Evolutionary conservation across 2,797 vertebrate genomes (phyloP), one percentile per base, ranked within the genome.

Genomic region (Mastacembelus armatus): DNA sequence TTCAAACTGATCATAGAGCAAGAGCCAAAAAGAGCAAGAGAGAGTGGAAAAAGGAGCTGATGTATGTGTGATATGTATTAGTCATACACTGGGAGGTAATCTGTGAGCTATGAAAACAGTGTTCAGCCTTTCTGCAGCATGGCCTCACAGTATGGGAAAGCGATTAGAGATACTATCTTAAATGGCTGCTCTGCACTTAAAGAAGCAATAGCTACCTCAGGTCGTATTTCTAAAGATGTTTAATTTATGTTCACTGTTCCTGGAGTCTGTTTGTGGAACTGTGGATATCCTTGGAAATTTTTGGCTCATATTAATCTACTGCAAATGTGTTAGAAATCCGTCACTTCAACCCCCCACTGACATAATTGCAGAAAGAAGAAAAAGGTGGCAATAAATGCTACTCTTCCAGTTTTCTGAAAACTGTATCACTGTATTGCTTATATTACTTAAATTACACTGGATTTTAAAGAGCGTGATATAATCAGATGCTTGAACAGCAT

Each of bases 101-200:
- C 74, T 77, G 51, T 42, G 67, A 74, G 64, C 71, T 83, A 69
- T 83, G 59, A 86, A 87, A 88, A 75, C 79, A 84, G 67, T 48
- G 61, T 66, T 79, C 36, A 50, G 80, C 60, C 61, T 73, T 29
- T 77, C 68, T 80, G 74, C 82, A 70, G 81, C 62, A 27, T 7
- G 55, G 69, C 71, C 64, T 71, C 75, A 62, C 80, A 72, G 81
- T 73, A 87, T 84, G 84, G 86, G 74, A 88, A 86, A 88, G 78
- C 63, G 44, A 90, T 91, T 88, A 88, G 84, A 76, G 83, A 89
- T 83, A 76, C 62, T 90, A 86, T 90, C 89, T 87, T 51, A 49
- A 21, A 56, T 54, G 69, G 72, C 81, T 42, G 68, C 56, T 51
- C 79, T 33, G 55, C 62, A 40, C 70, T 80, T 18, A 38, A 74